Conservation (phyloP, 1,140 invertebrate species). For the Eciton burchellii region DNA sequence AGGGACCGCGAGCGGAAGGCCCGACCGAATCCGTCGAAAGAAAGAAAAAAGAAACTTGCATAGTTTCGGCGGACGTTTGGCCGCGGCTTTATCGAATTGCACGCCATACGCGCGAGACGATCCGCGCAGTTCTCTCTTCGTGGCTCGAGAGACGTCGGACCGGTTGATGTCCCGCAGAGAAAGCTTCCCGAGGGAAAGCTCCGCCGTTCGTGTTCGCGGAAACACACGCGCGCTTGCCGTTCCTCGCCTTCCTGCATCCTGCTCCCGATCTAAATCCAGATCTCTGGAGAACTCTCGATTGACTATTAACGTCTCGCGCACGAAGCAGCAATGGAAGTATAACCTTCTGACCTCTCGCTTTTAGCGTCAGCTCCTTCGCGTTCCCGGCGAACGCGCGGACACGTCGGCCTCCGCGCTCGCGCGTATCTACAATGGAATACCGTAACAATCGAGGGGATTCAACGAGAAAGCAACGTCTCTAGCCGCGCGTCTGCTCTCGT, state of each 20-base stretch:
- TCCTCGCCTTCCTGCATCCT: background rate
- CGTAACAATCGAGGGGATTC: too few relatives aligned
- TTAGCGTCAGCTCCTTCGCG: too few relatives aligned
- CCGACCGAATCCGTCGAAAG: background rate
- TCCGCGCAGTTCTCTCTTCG: constrained; percentile 10
- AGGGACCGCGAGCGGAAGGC: background rate
- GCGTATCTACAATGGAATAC: too few relatives aligned
- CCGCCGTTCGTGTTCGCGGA: constrained; percentile 8
- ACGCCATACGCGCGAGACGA: too few relatives aligned
- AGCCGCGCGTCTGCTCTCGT: constrained; percentile 67
- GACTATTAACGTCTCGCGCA: background rate
- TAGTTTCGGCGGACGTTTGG: constrained; percentile 38
- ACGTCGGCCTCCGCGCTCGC: too few relatives aligned
- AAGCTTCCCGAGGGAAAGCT: constrained; percentile 31
- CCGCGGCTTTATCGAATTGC: constrained; percentile 1
- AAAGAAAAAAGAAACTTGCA: constrained; percentile 8
- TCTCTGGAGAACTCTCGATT: background rate
- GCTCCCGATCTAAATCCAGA: background rate
- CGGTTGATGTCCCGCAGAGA: constrained; percentile 61
- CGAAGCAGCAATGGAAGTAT: background rate
- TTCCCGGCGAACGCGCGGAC: too few relatives aligned
- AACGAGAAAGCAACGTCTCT: too few relatives aligned
- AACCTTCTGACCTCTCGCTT: too few relatives aligned
- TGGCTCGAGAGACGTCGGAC: constrained; percentile 1
- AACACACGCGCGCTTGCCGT: too few relatives aligned